Evolutionary conservation across 2,797 vertebrate species (phyloP).

Genomic region (Sebastes umbrosus): DNA sequence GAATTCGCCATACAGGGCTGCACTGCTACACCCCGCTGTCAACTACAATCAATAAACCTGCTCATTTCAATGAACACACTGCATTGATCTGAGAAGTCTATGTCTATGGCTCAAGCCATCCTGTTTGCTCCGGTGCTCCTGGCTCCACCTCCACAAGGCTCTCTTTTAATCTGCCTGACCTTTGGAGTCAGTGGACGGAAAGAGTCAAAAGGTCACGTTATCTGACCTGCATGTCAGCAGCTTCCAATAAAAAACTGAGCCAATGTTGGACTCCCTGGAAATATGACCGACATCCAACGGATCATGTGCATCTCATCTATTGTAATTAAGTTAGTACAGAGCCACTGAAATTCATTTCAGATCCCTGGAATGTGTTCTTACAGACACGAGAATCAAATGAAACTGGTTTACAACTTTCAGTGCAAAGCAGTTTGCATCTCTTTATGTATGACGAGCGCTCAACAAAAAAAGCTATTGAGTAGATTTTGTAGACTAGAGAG

Average conservation of each 20-base stretch:
- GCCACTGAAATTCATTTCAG: not conserved
- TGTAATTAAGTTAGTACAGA: not conserved
- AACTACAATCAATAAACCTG: not conserved
- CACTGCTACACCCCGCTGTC: not conserved
- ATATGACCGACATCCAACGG: not conserved
- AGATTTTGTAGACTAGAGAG: not conserved
- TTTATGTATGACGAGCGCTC: not conserved
- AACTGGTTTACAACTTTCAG: not conserved
- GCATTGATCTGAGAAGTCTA: slow-evolving; percentile 20
- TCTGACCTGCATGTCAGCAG: slow-evolving; percentile 37
- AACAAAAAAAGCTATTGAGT: not conserved
- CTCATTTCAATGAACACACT: not conserved
- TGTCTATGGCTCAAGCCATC: slow-evolving; percentile 25
- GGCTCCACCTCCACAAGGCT: slow-evolving; percentile 12
- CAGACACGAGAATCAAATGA: not conserved
- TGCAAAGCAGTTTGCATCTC: not conserved
- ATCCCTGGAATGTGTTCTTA: not conserved
- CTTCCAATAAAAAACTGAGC: slow-evolving; percentile 39
- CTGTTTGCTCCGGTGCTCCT: slow-evolving; percentile 1
- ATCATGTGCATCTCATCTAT: slow-evolving; percentile 5
- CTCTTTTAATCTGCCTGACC: slow-evolving; percentile 51
- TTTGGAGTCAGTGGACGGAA: slow-evolving; percentile 42
- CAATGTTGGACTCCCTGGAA: not conserved
- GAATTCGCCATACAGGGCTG: not conserved
- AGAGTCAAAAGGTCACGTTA: slow-evolving; percentile 45